Evolutionary conservation across 2,797 vertebrate genomes (phyloP).

Genomic region (Buphagus erythrorhynchus): DNA sequence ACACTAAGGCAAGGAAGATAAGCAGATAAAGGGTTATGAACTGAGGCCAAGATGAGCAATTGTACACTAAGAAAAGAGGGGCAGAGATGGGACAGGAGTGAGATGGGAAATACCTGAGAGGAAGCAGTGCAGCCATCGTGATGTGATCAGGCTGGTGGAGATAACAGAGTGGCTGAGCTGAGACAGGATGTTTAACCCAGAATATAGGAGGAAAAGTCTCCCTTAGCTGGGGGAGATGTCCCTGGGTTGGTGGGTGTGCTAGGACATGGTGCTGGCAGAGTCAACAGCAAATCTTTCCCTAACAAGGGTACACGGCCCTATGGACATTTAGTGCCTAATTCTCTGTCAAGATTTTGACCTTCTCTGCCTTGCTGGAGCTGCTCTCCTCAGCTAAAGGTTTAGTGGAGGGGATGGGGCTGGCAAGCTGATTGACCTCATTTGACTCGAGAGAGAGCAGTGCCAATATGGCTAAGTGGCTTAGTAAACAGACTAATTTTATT

Average conservation of each 20-base stretch:
- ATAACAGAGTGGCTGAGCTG: neutral
- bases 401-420: neutral
- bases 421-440: neutral
- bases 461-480: neutral
- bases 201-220: neutral
- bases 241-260: rapidly evolving
- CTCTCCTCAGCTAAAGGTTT: neutral
- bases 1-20: neutral
- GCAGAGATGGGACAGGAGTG: neutral
- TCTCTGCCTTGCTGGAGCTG: neutral
- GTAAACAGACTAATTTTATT: neutral
- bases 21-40: neutral
- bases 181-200: neutral
- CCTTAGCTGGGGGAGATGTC: neutral
- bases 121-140: rapidly evolving
- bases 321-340: neutral
- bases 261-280: neutral
- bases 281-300: neutral
- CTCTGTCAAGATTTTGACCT: neutral
- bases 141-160: neutral
- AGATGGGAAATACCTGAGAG: neutral
- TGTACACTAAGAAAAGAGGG: neutral
- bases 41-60: neutral
- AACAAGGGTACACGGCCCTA: rapidly evolving
- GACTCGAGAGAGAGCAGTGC: neutral